These are phyloP conservation scores for Ophion costatus DNA, from an alignment of 2,888 invertebrate genomes.

Conservation along the genomic window DNA sequence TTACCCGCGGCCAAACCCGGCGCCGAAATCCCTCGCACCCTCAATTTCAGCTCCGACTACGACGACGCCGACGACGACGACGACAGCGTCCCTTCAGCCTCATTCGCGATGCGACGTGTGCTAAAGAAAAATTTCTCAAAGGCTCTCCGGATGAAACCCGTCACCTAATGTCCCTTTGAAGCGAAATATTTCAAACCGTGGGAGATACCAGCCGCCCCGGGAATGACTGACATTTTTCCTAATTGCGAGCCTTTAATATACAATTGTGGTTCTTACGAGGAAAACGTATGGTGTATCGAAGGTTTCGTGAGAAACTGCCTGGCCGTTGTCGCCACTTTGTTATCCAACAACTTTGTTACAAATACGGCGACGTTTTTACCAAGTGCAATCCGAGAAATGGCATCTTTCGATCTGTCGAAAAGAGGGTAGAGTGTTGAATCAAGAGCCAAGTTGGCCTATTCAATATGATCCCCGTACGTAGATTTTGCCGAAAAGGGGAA, in stretches of 20 bases:
- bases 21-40: conserved; percentile 59
- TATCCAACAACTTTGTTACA: not conserved
- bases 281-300: not conserved
- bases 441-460: too few species aligned
- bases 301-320: not conserved
- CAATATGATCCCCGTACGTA: not conserved
- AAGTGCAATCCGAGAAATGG: not conserved
- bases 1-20: conserved; percentile 73
- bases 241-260: not conserved
- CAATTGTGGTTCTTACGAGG: not conserved
- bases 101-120: conserved; percentile 25
- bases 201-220: not conserved
- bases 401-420: not conserved
- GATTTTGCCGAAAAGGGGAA: not conserved
- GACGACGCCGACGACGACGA: conserved; percentile 38
- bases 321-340: not conserved
- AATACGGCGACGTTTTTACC: not conserved
- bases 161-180: conserved; percentile 51
- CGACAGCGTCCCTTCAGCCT: conserved; percentile 35
- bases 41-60: conserved; percentile 38
- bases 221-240: conserved; percentile 2
- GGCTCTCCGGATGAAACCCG: conserved; percentile 41
- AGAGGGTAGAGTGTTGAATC: too few species aligned
- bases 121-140: conserved; percentile 50
- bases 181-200: conserved; percentile 31